Percentiles rank a stretch among this genome's conserved stretches.
phyloP scores from a whole-genome alignment of 2,888 invertebrate species.

The Apodemia hepburni region DNA sequence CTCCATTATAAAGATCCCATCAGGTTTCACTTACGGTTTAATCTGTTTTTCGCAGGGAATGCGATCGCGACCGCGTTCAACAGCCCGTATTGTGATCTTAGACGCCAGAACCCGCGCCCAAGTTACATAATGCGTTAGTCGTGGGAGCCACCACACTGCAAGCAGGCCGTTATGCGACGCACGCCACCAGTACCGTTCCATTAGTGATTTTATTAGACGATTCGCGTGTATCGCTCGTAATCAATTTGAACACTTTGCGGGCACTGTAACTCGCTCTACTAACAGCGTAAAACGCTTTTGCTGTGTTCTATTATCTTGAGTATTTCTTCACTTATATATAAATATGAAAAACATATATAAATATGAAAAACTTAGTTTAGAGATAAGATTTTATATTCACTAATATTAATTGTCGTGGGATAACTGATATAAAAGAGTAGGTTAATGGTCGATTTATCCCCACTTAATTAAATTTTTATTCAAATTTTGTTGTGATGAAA shows the following conservation, averaged over 20 bases:
- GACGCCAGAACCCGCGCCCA: constrained; percentile 39
- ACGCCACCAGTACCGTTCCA: constrained; percentile 75
- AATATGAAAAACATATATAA: not conserved
- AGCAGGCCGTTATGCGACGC: constrained; percentile 70
- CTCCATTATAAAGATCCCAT: constrained; percentile 32
- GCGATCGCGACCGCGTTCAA: constrained; percentile 50
- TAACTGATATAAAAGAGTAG: too few species aligned
- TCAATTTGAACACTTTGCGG: constrained; percentile 63
- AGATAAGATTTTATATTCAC: not conserved
- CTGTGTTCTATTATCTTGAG: constrained; percentile 46
- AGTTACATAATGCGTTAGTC: constrained; percentile 72
- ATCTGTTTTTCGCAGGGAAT: constrained; percentile 54
- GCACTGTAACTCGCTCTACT: constrained; percentile 60
- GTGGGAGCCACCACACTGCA: constrained; percentile 59
- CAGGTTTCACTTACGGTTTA: constrained; percentile 54
- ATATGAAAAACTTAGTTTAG: not conserved
- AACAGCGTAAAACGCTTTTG: constrained; percentile 52
- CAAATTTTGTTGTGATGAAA: too few species aligned
- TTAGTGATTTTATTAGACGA: constrained; percentile 76
- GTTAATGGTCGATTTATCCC: too few species aligned
- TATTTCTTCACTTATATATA: constrained; percentile 1
- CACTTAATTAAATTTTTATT: too few species aligned
- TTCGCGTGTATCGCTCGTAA: constrained; percentile 72
- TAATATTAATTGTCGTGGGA: too few species aligned
- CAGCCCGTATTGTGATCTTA: constrained; percentile 54